Conservation (phyloP, 2,113 vertebrate species). For the Philantomba maxwellii region DNA sequence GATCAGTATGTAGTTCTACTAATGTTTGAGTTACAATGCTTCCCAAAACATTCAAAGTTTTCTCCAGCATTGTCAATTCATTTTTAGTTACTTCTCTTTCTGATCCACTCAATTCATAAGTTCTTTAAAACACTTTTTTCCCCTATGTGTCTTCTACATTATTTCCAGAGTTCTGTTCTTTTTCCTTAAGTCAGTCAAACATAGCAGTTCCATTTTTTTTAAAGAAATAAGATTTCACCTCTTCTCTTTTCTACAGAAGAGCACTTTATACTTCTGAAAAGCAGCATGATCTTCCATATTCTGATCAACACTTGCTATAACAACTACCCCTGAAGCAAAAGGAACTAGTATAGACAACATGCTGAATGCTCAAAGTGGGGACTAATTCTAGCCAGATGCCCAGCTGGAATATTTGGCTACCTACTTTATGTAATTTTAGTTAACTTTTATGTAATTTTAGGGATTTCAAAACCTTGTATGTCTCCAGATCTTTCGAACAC, state of each 20-base stretch:
- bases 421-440: background rate
- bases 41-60: background rate
- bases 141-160: background rate
- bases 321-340: background rate
- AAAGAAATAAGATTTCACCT: background rate
- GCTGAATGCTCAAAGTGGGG: background rate
- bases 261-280: background rate
- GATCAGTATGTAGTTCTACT: background rate
- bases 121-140: background rate
- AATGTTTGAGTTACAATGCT: background rate
- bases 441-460: background rate
- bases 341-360: background rate
- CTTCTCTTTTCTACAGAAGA: background rate
- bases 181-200: conserved; percentile 43
- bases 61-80: background rate
- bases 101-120: background rate
- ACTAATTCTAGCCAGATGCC: background rate
- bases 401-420: background rate
- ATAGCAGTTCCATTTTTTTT: background rate
- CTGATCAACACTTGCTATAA: background rate
- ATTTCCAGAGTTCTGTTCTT: conserved; percentile 54
- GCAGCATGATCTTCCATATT: background rate
- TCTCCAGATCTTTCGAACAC: background rate
- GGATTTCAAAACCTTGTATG: background rate
- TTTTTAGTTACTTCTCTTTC: conserved; percentile 24